A percentile compares a stretch with the other conserved stretches of the same genome.
phyloP scores from a whole-genome alignment of 2,113 vertebrate species.

The Micronycteris hirsuta region DNA sequence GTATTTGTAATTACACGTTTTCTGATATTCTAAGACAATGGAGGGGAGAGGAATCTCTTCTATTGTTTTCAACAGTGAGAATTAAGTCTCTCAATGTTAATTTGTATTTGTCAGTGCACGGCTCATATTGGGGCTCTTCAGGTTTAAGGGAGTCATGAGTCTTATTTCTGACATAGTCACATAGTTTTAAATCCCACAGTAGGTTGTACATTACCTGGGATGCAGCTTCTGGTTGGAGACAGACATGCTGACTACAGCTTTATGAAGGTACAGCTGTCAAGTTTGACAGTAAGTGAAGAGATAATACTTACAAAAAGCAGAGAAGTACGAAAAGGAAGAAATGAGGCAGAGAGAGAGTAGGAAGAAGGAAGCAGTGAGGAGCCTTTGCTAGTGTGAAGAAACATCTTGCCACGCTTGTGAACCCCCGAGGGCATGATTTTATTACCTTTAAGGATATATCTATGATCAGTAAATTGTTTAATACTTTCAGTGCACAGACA shows the following conservation, averaged over 20 bases:
- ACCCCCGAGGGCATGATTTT: not conserved
- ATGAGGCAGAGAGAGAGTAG: not conserved
- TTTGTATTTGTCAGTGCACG: not conserved
- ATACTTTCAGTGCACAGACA: not conserved
- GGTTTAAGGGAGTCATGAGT: not conserved
- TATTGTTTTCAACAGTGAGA: not conserved
- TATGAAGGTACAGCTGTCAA: not conserved
- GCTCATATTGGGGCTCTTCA: not conserved
- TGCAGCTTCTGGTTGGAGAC: not conserved
- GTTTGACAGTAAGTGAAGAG: not conserved
- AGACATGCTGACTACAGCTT: not conserved
- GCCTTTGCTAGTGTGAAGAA: not conserved
- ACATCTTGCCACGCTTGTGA: not conserved
- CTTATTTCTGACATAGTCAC: not conserved
- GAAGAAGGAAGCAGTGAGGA: not conserved
- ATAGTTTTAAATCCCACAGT: not conserved
- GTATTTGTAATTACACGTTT: not conserved
- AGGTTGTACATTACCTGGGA: not conserved
- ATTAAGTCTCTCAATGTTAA: not conserved
- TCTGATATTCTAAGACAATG: not conserved
- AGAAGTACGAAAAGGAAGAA: not conserved
- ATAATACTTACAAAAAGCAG: not conserved
- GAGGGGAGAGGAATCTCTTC: not conserved
- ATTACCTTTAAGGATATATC: not conserved
- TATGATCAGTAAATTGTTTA: not conserved